Conservation (phyloP, 2,888 invertebrate species). For the Ophion ellenae region DNA sequence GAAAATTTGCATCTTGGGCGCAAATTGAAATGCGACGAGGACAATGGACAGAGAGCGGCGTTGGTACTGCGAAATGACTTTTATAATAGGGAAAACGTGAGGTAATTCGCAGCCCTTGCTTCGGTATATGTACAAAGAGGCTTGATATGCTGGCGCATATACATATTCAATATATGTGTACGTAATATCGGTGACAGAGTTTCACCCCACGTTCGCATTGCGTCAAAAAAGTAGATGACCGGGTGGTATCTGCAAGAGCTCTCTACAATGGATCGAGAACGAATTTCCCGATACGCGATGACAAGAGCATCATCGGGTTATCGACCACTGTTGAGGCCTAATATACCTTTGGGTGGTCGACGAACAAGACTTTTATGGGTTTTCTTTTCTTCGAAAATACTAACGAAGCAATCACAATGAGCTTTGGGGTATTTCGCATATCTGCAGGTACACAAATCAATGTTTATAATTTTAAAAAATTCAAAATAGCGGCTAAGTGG, state of each 20-base stretch:
- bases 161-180: slow-evolving; percentile 17
- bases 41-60: slow-evolving; percentile 75
- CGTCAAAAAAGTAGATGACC: slow-evolving; percentile 27
- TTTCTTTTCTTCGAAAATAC: too few species aligned
- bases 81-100: slow-evolving; percentile 74
- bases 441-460: too few species aligned
- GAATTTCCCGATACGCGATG: slow-evolving; percentile 2
- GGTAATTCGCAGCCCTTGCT: slow-evolving; percentile 38
- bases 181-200: slow-evolving; percentile 26
- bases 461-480: too few species aligned
- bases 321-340: not conserved
- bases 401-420: too few species aligned
- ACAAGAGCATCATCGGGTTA: not conserved
- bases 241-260: slow-evolving; percentile 2
- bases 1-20: slow-evolving; percentile 79
- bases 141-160: slow-evolving; percentile 23
- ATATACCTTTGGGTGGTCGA: too few species aligned
- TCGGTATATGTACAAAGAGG: slow-evolving; percentile 12
- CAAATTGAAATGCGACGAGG: slow-evolving; percentile 79
- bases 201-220: slow-evolving; percentile 15
- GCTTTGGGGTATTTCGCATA: too few species aligned
- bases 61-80: slow-evolving; percentile 77
- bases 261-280: not conserved
- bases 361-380: too few species aligned
- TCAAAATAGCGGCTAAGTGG: too few species aligned